Percentiles rank a stretch among this genome's conserved stretches.
Conservation (phyloP, 2,888 invertebrate genomes). For the Hirtodrosophila alboralis region DNA sequence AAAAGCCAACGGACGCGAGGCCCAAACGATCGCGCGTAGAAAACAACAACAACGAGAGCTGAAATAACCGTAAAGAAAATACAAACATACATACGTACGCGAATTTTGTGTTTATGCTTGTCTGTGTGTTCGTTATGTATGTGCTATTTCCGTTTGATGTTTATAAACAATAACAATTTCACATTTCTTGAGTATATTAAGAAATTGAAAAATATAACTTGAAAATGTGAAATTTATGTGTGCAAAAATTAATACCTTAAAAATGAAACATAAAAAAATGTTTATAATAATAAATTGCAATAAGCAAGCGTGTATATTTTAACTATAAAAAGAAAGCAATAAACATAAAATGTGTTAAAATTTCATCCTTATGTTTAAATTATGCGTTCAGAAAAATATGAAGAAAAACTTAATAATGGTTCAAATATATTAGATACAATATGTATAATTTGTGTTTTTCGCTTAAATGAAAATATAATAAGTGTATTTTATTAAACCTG, state of each 20-base stretch:
- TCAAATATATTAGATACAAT: no score
- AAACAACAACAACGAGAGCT: constrained; percentile 8
- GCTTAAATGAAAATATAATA: no score
- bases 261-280: constrained; percentile 17
- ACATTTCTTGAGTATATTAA: constrained; percentile 8
- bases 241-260: constrained; percentile 14
- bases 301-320: constrained; percentile 16
- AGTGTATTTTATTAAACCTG: no score
- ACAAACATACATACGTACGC: constrained; percentile 26
- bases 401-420: no score
- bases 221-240: constrained; percentile 19
- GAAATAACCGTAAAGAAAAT: constrained; percentile 33
- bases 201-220: constrained; percentile 10
- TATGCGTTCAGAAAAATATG: no score
- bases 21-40: constrained; percentile 56
- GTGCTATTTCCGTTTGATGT: constrained; percentile 38
- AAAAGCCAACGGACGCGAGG: constrained; percentile 43
- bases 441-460: no score
- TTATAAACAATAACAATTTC: constrained; percentile 34
- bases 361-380: constrained; percentile 6
- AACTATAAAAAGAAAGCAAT: not conserved
- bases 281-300: constrained; percentile 17
- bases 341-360: constrained; percentile 12
- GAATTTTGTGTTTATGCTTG: constrained; percentile 21
- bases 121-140: constrained; percentile 1